Evolutionary conservation across 2,888 invertebrate species (phyloP), one percentile per base, ranked within the genome.

Genomic region (Hylaea fasciaria): DNA sequence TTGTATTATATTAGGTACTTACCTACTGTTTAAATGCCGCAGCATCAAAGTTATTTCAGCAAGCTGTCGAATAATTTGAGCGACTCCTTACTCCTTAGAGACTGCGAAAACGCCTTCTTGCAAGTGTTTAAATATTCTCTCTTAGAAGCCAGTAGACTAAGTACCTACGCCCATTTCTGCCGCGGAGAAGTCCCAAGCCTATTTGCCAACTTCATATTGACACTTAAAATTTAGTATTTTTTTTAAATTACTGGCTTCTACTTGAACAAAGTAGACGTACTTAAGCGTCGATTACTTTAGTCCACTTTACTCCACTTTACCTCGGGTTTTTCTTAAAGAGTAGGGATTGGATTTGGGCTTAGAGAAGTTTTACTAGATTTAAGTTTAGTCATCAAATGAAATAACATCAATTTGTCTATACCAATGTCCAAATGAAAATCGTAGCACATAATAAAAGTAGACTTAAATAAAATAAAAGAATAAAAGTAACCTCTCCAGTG

Each of bases 81-180:
- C 32, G 28, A 35, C 28, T 56, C 60, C 54, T 40, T 41, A 35
- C 28, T 56, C 60, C 54, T 40, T 41, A 43, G 40, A 47, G 60
- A 39, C 46, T 40, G 32, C 40, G 43, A 43, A 39, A 54, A 55
- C 41, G 54, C 16, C 51, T 47, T 44, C 56, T 56, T 56, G 56
- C 48, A 61, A 56, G 61, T 61, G 48, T 48, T 61, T 61, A 56
- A 61, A 61, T 61, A 61, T 61, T 61, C 61, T 56, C 51, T 56
- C 52, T 56, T 12, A 22, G 39, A 48, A 46, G 50, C 40, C 41
- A 43, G 44, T 35, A 17, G 28, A 51, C 55, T 61, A 50, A 56
- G 48, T 52, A 45, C 43, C 41, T 52, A 52, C 37, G 48, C 52
- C 56, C 56, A 61, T 61, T 61, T 61, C 48, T 11, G 47, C 14